Conservation (phyloP, 1,140 invertebrate species). For the Drosophila albomicans region DNA sequence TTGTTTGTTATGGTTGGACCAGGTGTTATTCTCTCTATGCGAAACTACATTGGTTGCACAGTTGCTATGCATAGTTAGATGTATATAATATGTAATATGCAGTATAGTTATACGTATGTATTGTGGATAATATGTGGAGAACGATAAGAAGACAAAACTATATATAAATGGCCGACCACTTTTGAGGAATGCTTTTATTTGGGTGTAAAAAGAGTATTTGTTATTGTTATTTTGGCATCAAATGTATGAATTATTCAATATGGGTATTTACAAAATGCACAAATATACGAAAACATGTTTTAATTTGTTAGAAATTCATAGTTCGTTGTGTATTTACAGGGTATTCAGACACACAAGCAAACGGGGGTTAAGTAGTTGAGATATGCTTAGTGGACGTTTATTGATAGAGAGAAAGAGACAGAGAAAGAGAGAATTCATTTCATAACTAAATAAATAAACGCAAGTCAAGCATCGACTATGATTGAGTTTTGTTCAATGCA, state of each 20-base stretch:
- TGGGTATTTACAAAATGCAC: slow-evolving; percentile 59
- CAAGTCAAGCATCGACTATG: background rate
- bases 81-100: slow-evolving; percentile 1
- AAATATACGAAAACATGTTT: slow-evolving; percentile 32
- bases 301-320: slow-evolving; percentile 37
- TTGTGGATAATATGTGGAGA: slow-evolving; percentile 22
- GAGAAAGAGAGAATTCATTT: background rate
- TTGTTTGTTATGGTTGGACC: slow-evolving; percentile 42
- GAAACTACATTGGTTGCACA: slow-evolving; percentile 51
- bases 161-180: slow-evolving; percentile 58
- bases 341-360: background rate
- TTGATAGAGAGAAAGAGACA: too few species aligned
- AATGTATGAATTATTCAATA: slow-evolving; percentile 31
- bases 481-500: background rate
- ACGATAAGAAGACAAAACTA: background rate
- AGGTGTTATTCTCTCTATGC: slow-evolving; percentile 58
- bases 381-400: background rate
- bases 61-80: slow-evolving; percentile 35
- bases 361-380: too few species aligned
- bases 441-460: background rate
- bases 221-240: slow-evolving; percentile 42
- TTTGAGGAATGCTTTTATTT: slow-evolving; percentile 48
- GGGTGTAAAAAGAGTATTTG: slow-evolving; percentile 15
- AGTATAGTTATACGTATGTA: slow-evolving; percentile 36
- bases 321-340: slow-evolving; percentile 30